Base-by-base conservation (phyloP, 1,140 invertebrate genomes). In the Aphelinus certus region DNA sequence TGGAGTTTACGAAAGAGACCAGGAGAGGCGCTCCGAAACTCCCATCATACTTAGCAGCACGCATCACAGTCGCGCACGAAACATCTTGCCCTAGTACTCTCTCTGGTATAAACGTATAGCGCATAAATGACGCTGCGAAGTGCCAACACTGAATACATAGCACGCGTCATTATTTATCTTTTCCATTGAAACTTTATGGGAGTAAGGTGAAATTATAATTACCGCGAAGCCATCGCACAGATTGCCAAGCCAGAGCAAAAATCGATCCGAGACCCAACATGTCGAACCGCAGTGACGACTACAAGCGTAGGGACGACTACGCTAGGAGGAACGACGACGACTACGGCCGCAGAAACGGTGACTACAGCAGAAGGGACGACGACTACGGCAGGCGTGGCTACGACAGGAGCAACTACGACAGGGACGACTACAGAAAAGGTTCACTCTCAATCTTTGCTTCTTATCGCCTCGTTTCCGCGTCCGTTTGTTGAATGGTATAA, bases 401-500 rank as follows among this genome's bases (percentile, higher is more conserved):
- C 10, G 4, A 63, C 61, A 43, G 61, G 45, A 42, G 61, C 42
- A 43, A 63, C 1, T n/a, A 63, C 42, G 7, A 63, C 45, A 3
- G 76, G 1, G 83, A 86, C 68, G 83, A 85, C 77, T 83, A 85
- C 78, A 86, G 82, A 87, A 88, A 88, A 88, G 87, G 87, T 88
- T 87, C 26, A 26, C 26, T 26, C 26, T 26, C 26, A 26, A 26
- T 26, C 26, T 26, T 26, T 26, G 26, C 26, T 26, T 26, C 26
- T 26, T 26, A 26, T 26, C 26, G 26, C 26, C 26, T 26, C 26
- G 26, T 26, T 26, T 26, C 26, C 26, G 26, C 26, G 26, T 26
- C 26, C 26, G 26, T 26, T 26, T 26, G 26, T 26, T 26, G 26
- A 26, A 26, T 26, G 26, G 26, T 26, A 26, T 26, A 26, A 26